Evolutionary conservation across 2,113 vertebrate species (phyloP), one percentile per base, ranked within the genome.

Genomic region (Phasianus colchicus): DNA sequence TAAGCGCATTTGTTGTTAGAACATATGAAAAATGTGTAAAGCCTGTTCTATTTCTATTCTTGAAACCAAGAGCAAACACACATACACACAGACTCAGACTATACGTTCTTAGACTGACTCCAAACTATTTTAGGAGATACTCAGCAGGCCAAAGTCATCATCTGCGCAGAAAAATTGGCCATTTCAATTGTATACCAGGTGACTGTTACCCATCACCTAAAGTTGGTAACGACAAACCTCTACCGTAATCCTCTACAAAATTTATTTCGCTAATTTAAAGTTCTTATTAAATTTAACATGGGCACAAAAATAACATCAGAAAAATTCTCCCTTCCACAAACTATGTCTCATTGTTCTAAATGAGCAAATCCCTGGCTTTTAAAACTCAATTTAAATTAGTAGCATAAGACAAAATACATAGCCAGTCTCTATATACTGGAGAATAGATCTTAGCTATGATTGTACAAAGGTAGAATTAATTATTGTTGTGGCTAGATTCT

Each of bases 11-110:
- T 66, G 57, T 78, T 79, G 70, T 71, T 94, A 86, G 93, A 69
- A 98, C 89, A 88, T 91, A 96, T 66, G 89, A 95, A 97, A 90
- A 97, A 94, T 74, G 18, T 92, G 86, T 88, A 80, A 93, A 95
- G 84, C 58, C 71, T 83, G 66, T 24, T n/a, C 11, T 48, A 70
- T 73, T 92, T 77, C 73, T 54, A 17, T 67, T 78, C 70, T 72
- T 69, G 52, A 82, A 91, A 30, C 65, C 64, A 69, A 55, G n/a
- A 72, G 16, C 55, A 60, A 94, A 83, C 63, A 72, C 77, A 75
- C 14, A 42, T 52, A 42, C 2, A 8, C 47, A 52, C 19, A 3
- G 27, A n/a, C 36, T 61, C 52, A 78, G 69, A 77, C 36, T 14
- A 81, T 58, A 12, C 11, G 20, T 36, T 45, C 48, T 38, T 43